A percentile compares a stretch with the other conserved stretches of the same genome.
Conservation (phyloP, 2,888 invertebrate species). For the Drosophila subquinaria region DNA sequence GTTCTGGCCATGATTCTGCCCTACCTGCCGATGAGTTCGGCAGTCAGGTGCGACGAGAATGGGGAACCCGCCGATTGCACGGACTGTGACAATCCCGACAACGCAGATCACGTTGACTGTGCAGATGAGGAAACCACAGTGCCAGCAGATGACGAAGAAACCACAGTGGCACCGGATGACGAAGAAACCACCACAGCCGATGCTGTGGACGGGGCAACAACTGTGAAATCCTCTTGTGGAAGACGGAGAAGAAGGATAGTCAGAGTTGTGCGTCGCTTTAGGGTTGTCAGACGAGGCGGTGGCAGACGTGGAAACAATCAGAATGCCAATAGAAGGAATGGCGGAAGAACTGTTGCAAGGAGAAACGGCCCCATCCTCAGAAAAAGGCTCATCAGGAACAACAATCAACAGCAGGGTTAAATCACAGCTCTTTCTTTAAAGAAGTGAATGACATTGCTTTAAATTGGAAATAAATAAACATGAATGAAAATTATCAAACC, state of each 20-base stretch:
- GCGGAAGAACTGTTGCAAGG: background rate
- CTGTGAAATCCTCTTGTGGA: background rate
- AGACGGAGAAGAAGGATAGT: background rate
- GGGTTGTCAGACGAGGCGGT: background rate
- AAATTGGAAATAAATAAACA: background rate
- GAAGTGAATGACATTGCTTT: background rate
- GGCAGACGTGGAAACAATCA: background rate
- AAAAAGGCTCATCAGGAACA: background rate
- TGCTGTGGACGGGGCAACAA: background rate
- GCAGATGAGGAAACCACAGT: background rate
- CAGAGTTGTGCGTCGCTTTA: background rate
- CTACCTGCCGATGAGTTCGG: slow-evolving; percentile 12
- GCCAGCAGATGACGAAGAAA: slow-evolving; percentile 1
- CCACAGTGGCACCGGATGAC: background rate
- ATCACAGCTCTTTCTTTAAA: background rate
- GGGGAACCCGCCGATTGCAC: slow-evolving; percentile 19
- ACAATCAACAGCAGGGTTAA: background rate
- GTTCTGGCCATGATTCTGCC: slow-evolving; percentile 14
- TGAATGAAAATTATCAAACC: background rate
- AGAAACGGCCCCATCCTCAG: background rate
- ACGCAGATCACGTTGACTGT: slow-evolving; percentile 16
- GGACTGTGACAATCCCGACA: slow-evolving; percentile 17
- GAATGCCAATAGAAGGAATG: background rate
- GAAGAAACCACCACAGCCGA: background rate
- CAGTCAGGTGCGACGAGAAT: background rate